Conservation (phyloP, 2,888 invertebrate species). For the Euplagia quadripunctaria region DNA sequence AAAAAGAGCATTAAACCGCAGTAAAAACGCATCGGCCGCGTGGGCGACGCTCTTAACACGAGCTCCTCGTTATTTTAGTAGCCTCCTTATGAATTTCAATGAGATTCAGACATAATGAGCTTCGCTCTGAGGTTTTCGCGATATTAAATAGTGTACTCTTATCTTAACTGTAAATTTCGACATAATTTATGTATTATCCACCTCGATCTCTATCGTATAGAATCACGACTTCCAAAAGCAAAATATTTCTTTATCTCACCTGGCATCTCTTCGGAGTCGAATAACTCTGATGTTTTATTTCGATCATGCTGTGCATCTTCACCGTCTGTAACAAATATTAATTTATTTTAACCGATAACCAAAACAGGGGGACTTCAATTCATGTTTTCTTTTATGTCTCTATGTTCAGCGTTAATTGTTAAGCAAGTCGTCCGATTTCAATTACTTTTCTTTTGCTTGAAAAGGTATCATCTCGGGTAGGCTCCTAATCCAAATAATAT, state of each 20-base stretch:
- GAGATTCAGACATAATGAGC: conserved; percentile 75
- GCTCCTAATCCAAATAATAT: too few relatives aligned
- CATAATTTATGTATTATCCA: conserved; percentile 46
- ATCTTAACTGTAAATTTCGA: conserved; percentile 45
- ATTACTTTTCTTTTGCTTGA: not conserved
- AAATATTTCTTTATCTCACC: conserved; percentile 51
- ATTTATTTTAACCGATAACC: not conserved
- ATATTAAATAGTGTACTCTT: conserved; percentile 63
- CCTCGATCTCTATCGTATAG: conserved; percentile 27
- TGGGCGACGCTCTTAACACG: conserved; percentile 57
- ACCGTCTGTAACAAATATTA: conserved; percentile 52
- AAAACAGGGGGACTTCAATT: not conserved
- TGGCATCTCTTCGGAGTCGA: conserved; percentile 59
- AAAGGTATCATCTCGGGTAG: not conserved
- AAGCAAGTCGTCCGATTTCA: not conserved
- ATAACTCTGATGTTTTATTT: conserved; percentile 54
- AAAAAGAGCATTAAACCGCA: conserved; percentile 87
- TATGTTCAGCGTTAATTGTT: not conserved
- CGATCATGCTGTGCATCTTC: conserved; percentile 54
- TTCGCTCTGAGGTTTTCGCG: conserved; percentile 59
- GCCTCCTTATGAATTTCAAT: conserved; percentile 86
- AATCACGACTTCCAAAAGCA: conserved; percentile 11
- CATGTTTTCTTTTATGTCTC: not conserved
- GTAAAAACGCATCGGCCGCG: conserved; percentile 85
- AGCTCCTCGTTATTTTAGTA: conserved; percentile 80